These are phyloP conservation scores for Bothrops jararaca DNA, from an alignment of 2,113 vertebrate species.

Conservation along the genomic window DNA sequence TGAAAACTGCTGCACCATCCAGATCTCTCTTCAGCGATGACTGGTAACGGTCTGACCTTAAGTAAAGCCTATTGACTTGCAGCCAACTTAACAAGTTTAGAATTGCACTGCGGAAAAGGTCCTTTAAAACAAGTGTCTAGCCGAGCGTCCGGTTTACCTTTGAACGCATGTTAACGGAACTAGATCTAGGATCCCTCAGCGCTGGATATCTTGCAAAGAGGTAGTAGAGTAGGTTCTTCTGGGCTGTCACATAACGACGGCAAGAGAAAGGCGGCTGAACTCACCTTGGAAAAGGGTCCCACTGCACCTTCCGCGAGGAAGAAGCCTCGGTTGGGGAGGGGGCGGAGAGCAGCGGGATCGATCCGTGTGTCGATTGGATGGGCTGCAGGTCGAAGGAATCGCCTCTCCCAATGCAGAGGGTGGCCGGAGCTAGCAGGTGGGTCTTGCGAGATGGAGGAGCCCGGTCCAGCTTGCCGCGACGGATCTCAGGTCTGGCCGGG, in stretches of 20 bases:
- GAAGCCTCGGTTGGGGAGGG: neutral
- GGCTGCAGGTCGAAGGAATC: neutral
- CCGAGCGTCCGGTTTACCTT: neutral
- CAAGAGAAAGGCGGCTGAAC: neutral
- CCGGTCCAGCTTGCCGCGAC: neutral
- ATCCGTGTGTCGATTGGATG: neutral
- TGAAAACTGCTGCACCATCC: neutral
- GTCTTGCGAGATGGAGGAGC: neutral
- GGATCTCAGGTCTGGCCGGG: neutral
- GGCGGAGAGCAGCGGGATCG: neutral
- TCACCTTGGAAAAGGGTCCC: neutral
- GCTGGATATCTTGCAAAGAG: neutral
- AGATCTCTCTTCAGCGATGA: neutral
- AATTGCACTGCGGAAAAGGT: neutral
- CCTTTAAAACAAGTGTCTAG: neutral
- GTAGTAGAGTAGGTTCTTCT: neutral
- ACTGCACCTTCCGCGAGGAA: neutral
- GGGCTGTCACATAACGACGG: neutral
- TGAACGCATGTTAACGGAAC: neutral
- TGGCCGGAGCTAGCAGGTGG: too few relatives aligned
- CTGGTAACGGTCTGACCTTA: neutral
- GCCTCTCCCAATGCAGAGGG: neutral
- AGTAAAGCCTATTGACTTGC: neutral
- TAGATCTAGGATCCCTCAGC: neutral
- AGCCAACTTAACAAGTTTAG: neutral